Conservation (phyloP, 35 echinoderm and acorn worm genomes). For the Anneissia japonica region DNA sequence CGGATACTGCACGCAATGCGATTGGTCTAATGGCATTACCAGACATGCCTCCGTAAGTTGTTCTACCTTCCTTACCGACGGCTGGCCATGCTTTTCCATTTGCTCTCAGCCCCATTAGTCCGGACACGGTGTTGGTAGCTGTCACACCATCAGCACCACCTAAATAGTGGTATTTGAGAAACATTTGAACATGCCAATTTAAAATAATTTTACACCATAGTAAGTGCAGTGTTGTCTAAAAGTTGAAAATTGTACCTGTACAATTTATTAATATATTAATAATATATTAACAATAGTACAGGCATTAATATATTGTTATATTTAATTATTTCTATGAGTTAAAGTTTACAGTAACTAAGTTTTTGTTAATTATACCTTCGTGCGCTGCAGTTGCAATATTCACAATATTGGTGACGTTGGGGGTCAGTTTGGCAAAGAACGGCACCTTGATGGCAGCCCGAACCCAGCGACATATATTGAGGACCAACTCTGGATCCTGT, state of each 20-base stretch:
- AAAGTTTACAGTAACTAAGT: too few species aligned
- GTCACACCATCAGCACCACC: conserved; percentile 92
- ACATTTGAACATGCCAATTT: too few species aligned
- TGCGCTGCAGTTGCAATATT: conserved; percentile 91
- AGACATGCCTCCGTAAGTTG: conserved; percentile 92
- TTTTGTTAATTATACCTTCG: too few species aligned
- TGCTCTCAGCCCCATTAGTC: conserved; percentile 85
- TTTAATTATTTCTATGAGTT: too few species aligned
- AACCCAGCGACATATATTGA: conserved; percentile 97
- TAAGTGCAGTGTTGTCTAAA: too few species aligned
- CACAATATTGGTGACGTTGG: conserved; percentile 95
- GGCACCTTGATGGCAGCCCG: conserved; percentile 85
- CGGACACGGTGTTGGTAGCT: conserved; percentile 95
- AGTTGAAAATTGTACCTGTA: too few species aligned
- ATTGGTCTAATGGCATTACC: conserved; percentile 96
- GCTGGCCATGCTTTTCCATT: conserved; percentile 79
- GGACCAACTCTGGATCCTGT: conserved; percentile 87
- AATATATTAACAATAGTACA: too few species aligned
- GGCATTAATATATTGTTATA: too few species aligned
- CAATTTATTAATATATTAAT: too few species aligned
- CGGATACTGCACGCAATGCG: conserved; percentile 84
- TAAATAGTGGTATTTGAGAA: background rate
- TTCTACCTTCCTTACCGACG: conserved; percentile 58
- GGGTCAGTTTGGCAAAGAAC: conserved; percentile 97
- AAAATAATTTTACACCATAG: too few species aligned